phyloP scores from a whole-genome alignment of 2,113 vertebrate genomes.

The Loxodonta africana region DNA sequence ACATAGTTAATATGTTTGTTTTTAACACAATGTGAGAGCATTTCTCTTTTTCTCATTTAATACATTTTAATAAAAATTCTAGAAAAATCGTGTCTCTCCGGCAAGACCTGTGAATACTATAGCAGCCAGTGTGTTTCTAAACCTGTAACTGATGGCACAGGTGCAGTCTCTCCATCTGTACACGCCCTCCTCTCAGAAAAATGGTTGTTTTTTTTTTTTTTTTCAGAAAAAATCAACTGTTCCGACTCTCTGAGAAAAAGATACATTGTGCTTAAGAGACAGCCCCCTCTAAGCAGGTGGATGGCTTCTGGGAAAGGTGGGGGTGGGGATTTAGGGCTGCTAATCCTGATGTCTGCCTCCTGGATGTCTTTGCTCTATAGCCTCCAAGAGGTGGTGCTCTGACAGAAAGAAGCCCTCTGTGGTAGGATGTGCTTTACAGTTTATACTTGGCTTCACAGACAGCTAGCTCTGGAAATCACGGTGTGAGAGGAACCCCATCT shows the following conservation, averaged over 20 bases:
- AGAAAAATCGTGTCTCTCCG: background rate
- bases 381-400: background rate
- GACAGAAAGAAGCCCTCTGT: background rate
- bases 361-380: background rate
- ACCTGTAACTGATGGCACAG: background rate
- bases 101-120: background rate
- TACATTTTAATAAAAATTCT: background rate
- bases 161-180: background rate
- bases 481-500: background rate
- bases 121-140: background rate
- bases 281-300: background rate
- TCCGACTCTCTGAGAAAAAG: background rate
- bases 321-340: background rate
- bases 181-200: background rate
- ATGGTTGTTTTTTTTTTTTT: background rate
- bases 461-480: background rate
- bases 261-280: background rate
- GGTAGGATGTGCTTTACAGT: background rate
- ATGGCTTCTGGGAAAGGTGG: background rate
- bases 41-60: background rate
- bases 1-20: background rate
- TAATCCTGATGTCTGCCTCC: background rate
- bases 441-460: background rate
- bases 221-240: no score
- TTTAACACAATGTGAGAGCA: background rate